Conservation (phyloP, 2,113 vertebrate genomes). For the Clarias macrocephalus region DNA sequence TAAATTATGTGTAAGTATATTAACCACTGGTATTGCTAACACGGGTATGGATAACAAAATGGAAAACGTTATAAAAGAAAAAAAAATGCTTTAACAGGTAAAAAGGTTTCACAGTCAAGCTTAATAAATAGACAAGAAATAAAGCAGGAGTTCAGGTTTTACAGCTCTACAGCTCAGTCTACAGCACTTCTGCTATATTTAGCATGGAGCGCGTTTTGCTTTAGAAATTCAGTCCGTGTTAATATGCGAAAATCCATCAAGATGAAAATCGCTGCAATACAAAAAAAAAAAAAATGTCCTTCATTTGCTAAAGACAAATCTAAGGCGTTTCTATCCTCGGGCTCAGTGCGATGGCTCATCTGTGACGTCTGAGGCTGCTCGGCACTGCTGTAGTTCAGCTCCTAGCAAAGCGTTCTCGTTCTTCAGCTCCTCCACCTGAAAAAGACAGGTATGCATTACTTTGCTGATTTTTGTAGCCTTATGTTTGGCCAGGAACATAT, state of each 20-base stretch:
- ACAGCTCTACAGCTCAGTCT: neutral
- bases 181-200: no score
- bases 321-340: neutral
- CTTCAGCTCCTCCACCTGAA: slow-evolving; percentile 86
- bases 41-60: neutral
- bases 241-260: neutral
- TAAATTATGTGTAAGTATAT: neutral
- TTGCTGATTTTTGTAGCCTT: neutral
- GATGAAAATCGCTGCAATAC: neutral
- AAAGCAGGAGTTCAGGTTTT: neutral
- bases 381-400: slow-evolving; percentile 83
- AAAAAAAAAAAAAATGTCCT: neutral
- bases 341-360: slow-evolving; percentile 75
- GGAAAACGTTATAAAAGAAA: slow-evolving; percentile 30
- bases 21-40: neutral
- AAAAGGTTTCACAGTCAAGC: slow-evolving; percentile 51
- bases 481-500: neutral
- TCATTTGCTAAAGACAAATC: neutral
- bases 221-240: neutral
- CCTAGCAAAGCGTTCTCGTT: slow-evolving; percentile 83
- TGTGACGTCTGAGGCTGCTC: slow-evolving; percentile 75
- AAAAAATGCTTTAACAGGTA: slow-evolving; percentile 23
- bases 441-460: slow-evolving; percentile 12
- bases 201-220: neutral
- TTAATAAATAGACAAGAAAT: slow-evolving; percentile 59